Evolutionary conservation across 2,888 invertebrate genomes (phyloP), one percentile per base, ranked within the genome.

Genomic region (Cyclophora albipunctata): DNA sequence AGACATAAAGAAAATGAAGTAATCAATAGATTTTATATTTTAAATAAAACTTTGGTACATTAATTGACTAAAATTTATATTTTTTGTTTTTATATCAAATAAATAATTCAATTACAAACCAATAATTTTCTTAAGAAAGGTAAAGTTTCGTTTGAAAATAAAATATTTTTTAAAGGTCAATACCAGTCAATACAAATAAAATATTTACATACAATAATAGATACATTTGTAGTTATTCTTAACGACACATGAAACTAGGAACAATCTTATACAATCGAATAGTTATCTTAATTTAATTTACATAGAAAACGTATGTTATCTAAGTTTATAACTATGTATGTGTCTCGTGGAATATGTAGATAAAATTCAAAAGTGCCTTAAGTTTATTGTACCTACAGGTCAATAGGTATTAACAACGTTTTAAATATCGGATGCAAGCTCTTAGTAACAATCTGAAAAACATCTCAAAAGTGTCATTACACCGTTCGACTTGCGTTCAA

Each of bases 211-310:
- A 50, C 44, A 50, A 34, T 40, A 59, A 54, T 70, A 69, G 59
- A 54, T 70, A 69, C 65, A 61, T 63, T 64, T 65, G 64, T 64
- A 67, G 56, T 64, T 59, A 69, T 71, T 57, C 66, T 69, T 70
- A 70, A 57, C 62, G 64, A 20, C 63, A 67, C 64, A 62, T 64
- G 58, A 42, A 73, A 68, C 73, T 75, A 78, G 75, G 75, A 78
- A 78, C 75, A 67, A 75, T 40, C 33, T 43, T 34, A 33, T 20
- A 43, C 6, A 43, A 5, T 37, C 37, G 4, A 37, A 5, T 37
- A 4, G 4, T 37, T 5, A 37, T 37, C 5, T 37, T 37, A 37
- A 37, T 37, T 37, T 37, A 37, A 37, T 5, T 20, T 5, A 37
- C 37, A 5, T 5, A 37, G 4, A 37, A 5, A 37, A 4, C 37